These are phyloP conservation scores for Tragelaphus buxtoni DNA, from an alignment of 2,113 vertebrate genomes.

Conservation along the genomic window DNA sequence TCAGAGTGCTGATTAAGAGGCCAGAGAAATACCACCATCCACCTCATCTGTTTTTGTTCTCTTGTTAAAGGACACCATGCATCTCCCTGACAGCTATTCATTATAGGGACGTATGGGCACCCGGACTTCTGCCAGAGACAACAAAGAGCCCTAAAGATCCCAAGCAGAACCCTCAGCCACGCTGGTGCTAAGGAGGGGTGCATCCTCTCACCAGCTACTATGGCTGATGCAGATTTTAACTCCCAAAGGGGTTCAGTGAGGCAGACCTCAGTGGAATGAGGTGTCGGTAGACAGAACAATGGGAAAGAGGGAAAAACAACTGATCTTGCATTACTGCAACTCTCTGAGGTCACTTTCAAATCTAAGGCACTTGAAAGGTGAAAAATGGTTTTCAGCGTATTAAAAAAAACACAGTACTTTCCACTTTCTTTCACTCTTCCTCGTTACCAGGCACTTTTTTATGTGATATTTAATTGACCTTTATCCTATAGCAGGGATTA, in stretches of 20 bases:
- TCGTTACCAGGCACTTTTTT: not conserved
- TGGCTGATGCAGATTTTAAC: too few species aligned
- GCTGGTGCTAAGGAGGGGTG: not conserved
- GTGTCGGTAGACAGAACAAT: not conserved
- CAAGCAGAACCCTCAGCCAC: not conserved
- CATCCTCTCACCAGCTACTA: not conserved
- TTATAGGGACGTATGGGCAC: slow-evolving; percentile 74
- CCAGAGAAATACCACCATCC: slow-evolving; percentile 79
- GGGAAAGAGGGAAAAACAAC: not conserved
- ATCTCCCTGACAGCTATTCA: slow-evolving; percentile 86
- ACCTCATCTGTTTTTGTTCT: slow-evolving; percentile 79
- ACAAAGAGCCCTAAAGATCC: slow-evolving; percentile 38
- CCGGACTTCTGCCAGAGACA: slow-evolving; percentile 67
- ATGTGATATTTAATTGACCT: not conserved
- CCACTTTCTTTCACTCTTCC: not conserved
- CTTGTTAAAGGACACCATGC: slow-evolving; percentile 80
- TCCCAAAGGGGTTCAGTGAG: not conserved
- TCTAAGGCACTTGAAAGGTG: not conserved
- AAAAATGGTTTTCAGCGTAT: not conserved
- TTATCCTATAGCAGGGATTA: not conserved
- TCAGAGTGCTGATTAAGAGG: slow-evolving; percentile 82
- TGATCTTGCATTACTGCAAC: too few species aligned
- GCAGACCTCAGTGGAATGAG: not conserved
- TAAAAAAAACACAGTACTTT: not conserved
- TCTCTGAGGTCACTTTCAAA: not conserved